Percentiles rank a stretch among this genome's conserved stretches.
These are phyloP conservation scores for Muscina levida DNA, from an alignment of 2,888 invertebrate genomes.

Conservation along the genomic window DNA sequence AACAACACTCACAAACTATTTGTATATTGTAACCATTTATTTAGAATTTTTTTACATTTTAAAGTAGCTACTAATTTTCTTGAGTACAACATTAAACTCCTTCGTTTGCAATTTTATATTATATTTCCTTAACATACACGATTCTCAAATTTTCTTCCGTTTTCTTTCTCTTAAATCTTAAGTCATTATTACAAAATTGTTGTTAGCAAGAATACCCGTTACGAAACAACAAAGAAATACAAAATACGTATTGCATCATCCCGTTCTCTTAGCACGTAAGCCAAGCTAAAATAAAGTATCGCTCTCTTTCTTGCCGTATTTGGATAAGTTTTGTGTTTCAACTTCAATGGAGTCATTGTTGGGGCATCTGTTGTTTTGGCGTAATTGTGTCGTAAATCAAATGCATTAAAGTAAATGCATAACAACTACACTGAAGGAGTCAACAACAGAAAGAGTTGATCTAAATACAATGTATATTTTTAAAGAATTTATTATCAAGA, in stretches of 20 bases:
- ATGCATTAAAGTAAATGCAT: slow-evolving; percentile 46
- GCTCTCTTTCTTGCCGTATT: slow-evolving; percentile 17
- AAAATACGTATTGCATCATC: slow-evolving; percentile 38
- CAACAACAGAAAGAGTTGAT: not conserved
- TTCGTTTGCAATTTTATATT: no score
- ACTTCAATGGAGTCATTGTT: slow-evolving; percentile 19
- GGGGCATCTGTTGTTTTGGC: slow-evolving; percentile 45
- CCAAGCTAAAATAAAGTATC: slow-evolving; percentile 43
- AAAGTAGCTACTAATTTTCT: no score
- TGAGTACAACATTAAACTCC: no score
- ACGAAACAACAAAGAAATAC: slow-evolving; percentile 26
- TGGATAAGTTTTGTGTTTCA: slow-evolving; percentile 23
- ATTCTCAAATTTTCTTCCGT: not conserved
- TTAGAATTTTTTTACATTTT: no score
- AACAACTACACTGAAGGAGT: slow-evolving; percentile 1
- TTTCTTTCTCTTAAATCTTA: slow-evolving; percentile 33
- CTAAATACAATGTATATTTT: not conserved
- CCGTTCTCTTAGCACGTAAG: slow-evolving; percentile 47
- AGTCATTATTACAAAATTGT: slow-evolving; percentile 47
- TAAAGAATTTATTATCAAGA: no score
- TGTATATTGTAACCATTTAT: no score
- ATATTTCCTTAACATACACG: no score
- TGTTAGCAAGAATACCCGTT: not conserved
- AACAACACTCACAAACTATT: no score
- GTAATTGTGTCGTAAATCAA: slow-evolving; percentile 63